These are phyloP conservation scores for Danio aesculapii DNA, from an alignment of 2,797 vertebrate species.

Conservation along the genomic window DNA sequence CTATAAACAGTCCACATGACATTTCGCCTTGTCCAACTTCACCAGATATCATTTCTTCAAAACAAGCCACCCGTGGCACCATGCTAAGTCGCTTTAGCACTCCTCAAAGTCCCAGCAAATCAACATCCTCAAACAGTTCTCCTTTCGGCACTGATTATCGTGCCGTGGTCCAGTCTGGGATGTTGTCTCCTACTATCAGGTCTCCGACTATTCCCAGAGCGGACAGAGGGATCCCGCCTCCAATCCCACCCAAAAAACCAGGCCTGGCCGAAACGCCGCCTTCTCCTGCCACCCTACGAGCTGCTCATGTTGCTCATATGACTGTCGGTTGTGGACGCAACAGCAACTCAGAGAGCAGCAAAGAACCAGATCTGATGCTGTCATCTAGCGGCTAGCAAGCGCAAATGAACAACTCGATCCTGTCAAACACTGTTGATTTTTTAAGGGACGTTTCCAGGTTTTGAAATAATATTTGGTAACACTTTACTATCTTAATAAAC, in stretches of 20 bases:
- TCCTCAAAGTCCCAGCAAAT: constrained; percentile 78
- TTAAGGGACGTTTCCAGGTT: constrained; percentile 12
- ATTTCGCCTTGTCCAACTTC: constrained; percentile 66
- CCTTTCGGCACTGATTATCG: constrained; percentile 84
- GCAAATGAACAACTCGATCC: not conserved
- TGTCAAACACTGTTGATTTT: constrained; percentile 39
- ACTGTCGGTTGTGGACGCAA: constrained; percentile 83
- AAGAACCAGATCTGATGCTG: constrained; percentile 91
- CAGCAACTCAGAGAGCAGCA: constrained; percentile 83
- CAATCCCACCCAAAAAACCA: constrained; percentile 96
- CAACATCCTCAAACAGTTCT: constrained; percentile 85
- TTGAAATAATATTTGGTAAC: not conserved
- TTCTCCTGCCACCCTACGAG: constrained; percentile 76
- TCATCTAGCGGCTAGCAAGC: constrained; percentile 86
- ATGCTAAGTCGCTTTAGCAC: constrained; percentile 91
- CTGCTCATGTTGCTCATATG: constrained; percentile 81
- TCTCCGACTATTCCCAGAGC: constrained; percentile 89
- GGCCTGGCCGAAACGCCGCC: constrained; percentile 89
- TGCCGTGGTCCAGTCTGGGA: constrained; percentile 80
- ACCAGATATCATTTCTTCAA: constrained; percentile 82
- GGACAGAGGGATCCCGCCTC: constrained; percentile 92
- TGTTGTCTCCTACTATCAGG: constrained; percentile 84
- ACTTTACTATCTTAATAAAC: too few relatives aligned
- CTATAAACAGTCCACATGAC: constrained; percentile 68
- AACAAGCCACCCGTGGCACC: constrained; percentile 92